These are phyloP conservation scores for Orgyia antiqua DNA, from an alignment of 2,888 invertebrate species.

Conservation along the genomic window DNA sequence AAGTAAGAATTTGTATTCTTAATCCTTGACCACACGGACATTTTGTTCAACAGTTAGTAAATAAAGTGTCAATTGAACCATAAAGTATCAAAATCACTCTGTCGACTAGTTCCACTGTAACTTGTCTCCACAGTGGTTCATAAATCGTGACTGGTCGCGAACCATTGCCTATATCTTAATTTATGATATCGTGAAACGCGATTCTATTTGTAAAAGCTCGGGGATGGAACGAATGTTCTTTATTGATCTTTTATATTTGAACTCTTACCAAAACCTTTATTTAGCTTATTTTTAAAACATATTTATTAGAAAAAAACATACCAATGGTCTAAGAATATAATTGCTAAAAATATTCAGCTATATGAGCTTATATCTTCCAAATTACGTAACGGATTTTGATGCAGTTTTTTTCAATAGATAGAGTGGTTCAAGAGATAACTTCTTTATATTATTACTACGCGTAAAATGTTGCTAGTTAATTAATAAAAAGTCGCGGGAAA, in stretches of 20 bases:
- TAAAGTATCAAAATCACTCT: background rate
- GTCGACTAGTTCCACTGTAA: slow-evolving; percentile 1
- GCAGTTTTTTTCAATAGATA: too few species aligned
- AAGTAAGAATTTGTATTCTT: too few species aligned
- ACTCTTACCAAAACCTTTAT: background rate
- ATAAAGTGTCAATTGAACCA: background rate
- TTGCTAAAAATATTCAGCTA: background rate
- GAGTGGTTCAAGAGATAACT: too few species aligned
- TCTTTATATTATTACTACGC: too few species aligned
- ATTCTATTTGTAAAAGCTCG: slow-evolving; percentile 17
- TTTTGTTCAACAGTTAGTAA: background rate
- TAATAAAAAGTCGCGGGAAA: too few species aligned
- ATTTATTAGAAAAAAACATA: background rate
- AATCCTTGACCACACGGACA: too few species aligned
- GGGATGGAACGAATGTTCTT: slow-evolving; percentile 3
- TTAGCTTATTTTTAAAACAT: background rate
- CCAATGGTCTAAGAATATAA: background rate
- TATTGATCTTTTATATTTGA: slow-evolving; percentile 1
- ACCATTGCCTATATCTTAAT: slow-evolving; percentile 10
- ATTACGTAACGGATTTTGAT: too few species aligned
- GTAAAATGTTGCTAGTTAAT: too few species aligned
- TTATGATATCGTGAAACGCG: slow-evolving; percentile 21
- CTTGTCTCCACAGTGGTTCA: background rate
- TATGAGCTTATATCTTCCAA: too few species aligned
- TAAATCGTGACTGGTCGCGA: slow-evolving; percentile 4